Percentiles rank a stretch among this genome's conserved stretches.
These are phyloP conservation scores for Quiscalus mexicanus DNA, from an alignment of 2,113 vertebrate genomes.

Conservation along the genomic window DNA sequence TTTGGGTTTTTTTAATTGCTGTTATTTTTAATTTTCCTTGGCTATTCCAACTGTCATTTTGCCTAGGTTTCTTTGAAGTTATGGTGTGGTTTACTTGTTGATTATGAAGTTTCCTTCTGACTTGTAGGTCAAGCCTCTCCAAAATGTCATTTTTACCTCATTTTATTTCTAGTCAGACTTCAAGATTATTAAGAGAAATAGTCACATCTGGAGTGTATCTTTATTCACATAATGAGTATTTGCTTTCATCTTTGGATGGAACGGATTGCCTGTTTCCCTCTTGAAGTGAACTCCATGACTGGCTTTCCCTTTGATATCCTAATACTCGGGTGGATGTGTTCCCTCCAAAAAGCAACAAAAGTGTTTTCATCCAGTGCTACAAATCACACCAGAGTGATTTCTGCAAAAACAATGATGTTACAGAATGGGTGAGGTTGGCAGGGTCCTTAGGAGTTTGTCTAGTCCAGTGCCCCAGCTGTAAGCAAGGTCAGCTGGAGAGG, in stretches of 20 bases:
- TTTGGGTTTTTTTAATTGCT: accelerated
- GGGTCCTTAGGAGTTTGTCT: background rate
- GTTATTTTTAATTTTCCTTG: background rate
- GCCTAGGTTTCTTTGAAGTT: background rate
- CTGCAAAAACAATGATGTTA: background rate
- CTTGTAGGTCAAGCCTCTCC: background rate
- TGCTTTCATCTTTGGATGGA: background rate
- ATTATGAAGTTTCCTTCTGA: background rate
- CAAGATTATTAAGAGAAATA: background rate
- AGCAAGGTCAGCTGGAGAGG: background rate
- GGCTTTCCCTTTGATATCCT: background rate
- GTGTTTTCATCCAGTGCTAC: background rate
- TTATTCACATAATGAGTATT: background rate
- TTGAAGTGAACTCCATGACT: background rate
- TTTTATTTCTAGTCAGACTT: background rate
- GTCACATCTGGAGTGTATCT: background rate
- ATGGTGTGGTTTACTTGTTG: background rate
- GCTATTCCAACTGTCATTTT: background rate
- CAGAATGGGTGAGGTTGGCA: background rate
- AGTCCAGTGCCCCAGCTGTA: background rate
- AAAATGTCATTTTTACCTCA: background rate
- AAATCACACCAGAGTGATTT: background rate
- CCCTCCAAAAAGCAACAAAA: background rate
- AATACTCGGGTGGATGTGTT: background rate
- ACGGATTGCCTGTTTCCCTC: background rate